Evolutionary conservation across 1,140 invertebrate genomes (phyloP), one percentile per base, ranked within the genome.

Genomic region (Calephelis virginiensis): DNA sequence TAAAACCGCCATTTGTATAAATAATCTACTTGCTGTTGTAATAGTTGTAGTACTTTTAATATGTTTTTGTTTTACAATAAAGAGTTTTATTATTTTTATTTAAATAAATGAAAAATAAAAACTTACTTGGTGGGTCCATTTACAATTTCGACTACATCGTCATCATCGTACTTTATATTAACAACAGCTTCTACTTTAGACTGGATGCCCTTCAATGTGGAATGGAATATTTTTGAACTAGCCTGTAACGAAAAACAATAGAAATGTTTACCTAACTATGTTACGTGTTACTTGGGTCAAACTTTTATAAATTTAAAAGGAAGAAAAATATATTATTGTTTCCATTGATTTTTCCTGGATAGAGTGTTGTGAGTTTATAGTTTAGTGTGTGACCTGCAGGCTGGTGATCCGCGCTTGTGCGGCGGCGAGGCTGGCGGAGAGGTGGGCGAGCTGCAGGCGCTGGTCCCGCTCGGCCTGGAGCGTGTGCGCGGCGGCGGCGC

Each of bases 111-210:
- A 28, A 28, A 28, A 28, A 1, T 4, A 4, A 67, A 14, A 61
- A 82, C 83, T 88, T 66, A 90, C 88, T 87, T 85, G 12, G 78
- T 38, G 6, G 86, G 80, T 63, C 89, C 89, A 71, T 91, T 91
- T 6, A 87, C 73, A 13, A 91, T 72, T 78, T 91, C 89, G 7
- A 90, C 82, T 0, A 89, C 86, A 64, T 91, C 89, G 64, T 91
- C 89, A 61, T 91, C 89, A 73, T 91, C 89, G 62, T 83, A 91
- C 67, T 91, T 91, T 38, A 91, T 91, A 68, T 89, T 89, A 64
- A 91, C 80, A 3, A 91, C 86, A n/a, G 86, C 86, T 64, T 91
- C 89, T 13, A 89, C 86, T 74, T 89, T 91, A 2, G 80, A 64
- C 70, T 91, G 87, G 14, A 91, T 91, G 45, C 81, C 85, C 68